Base-by-base conservation (phyloP, 2,113 vertebrate genomes). In the Carassius gibelio region DNA sequence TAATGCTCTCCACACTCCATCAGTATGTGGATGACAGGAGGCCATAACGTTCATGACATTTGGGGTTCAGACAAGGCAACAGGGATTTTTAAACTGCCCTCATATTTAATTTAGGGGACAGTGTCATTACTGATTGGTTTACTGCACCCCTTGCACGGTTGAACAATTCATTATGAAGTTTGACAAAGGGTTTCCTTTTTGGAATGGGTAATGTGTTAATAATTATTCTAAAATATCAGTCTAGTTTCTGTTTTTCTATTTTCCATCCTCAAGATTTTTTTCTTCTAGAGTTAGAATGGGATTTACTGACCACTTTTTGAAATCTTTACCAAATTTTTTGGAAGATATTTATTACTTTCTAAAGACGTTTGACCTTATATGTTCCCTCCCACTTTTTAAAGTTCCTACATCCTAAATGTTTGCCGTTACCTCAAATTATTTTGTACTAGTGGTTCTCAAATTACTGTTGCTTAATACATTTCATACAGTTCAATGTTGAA, bases 1-100 rank as follows among this genome's bases (percentile, higher is more conserved):
- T 77, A 57, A 30, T 38, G 34, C 26, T 72, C 17, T 72, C 21
- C 62, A 82, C 82, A 74, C 34, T 86, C 66, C 64, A 66, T 86
- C 82, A 84, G 61, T 82, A 81, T 8, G 5, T 5, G 11, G 42
- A 71, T 69, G 76, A 50, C n/a, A 11, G 9, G 21, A 17, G 34
- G 2, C 45, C 34, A 23, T 45, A 57, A 38, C 36, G 21, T 26
- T 38, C n/a, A 45, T 48, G 52, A 11, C 17, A 45, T 26, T 78
- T 34, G 26, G 23, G 69, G 69, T 68, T 66, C 45, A 61, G 6
- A 77, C 38, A 69, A 26, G 76, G 21, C 8, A n/a, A 30, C 8
- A 14, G 71, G 61, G 64, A 34, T 23, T 86, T 77, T 83, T 78
- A 34, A 42, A 71, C 8, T 21, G 9, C 26, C n/a, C 34, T 45